Base-by-base conservation (phyloP, 2,113 vertebrate genomes). In the Cervus canadensis region DNA sequence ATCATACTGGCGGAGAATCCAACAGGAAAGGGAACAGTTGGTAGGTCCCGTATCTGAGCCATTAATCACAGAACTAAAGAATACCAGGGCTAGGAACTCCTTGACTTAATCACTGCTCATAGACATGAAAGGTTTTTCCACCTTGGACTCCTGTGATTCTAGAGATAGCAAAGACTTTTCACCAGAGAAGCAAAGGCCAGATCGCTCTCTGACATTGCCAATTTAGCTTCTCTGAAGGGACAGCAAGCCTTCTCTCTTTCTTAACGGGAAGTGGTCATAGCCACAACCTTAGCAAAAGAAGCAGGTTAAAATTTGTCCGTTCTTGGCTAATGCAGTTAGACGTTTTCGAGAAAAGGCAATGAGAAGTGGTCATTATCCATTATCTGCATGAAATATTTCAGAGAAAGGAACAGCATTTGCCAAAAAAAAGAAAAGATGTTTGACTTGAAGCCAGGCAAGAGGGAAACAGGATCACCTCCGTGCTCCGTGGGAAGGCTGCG, bases 351-450 rank as follows among this genome's bases (percentile, higher is more conserved):
- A 98, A 98, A 97, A 98, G 98, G 97, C 98, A 97, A 98, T 97
- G 98, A 98, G 98, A 98, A 98, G 98, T 98, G 98, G 98, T 99
- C 99, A 98, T 99, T 99, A 99, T 98, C 98, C 98, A 99, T 99
- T 99, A 99, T 98, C 98, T 98, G 98, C 99, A 98, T 96, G 98
- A 99, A 98, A 96, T 98, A 98, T 97, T 98, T 99, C 98, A 98
- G 97, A 98, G 98, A 97, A 98, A 98, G 96, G 97, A 98, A 98
- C 91, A 76, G 97, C 88, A 92, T 98, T 98, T 98, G 98, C 98
- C 98, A 98, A 95, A 94, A 98, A 78, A 52, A 84, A 97, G 97
- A 97, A 98, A 98, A 98, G 97, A 98, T 98, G 98, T 98, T 98
- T 98, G 98, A 99, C 97, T 98, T 98, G 96, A 91, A 98, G 98